Conservation (phyloP, 2,797 vertebrate species). For the Pampus argenteus region DNA sequence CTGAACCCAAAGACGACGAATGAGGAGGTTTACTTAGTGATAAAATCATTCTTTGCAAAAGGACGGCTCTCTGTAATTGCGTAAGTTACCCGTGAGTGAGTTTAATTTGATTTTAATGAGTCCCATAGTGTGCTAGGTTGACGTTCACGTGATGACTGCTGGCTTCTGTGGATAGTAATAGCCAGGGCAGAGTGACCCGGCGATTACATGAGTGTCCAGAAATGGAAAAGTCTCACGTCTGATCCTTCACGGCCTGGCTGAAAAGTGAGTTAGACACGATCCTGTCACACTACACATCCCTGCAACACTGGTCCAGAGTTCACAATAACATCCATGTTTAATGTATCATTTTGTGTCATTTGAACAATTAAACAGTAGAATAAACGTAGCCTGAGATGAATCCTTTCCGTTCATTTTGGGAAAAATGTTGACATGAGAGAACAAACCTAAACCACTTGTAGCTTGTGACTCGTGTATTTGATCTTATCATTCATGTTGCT, state of each 20-base stretch:
- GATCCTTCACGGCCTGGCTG: constrained; percentile 26
- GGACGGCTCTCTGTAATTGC: constrained; percentile 66
- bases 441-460: neutral
- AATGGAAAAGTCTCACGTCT: constrained; percentile 23
- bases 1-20: constrained; percentile 21
- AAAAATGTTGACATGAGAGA: neutral
- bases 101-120: constrained; percentile 76
- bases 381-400: neutral
- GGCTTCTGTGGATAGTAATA: constrained; percentile 34
- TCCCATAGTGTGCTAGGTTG: constrained; percentile 41
- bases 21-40: constrained; percentile 39
- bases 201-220: constrained; percentile 22
- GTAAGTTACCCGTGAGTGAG: constrained; percentile 67
- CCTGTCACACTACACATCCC: neutral
- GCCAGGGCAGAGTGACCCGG: constrained; percentile 24
- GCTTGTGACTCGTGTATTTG: neutral
- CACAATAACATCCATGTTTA: neutral
- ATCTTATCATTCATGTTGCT: neutral
- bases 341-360: neutral
- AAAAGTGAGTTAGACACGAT: neutral
- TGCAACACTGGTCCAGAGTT: neutral
- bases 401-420: neutral
- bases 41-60: constrained; percentile 60
- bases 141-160: constrained; percentile 42
- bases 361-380: neutral